Conservation (phyloP, 2,113 vertebrate species). For the Neodon shergylaensis region DNA sequence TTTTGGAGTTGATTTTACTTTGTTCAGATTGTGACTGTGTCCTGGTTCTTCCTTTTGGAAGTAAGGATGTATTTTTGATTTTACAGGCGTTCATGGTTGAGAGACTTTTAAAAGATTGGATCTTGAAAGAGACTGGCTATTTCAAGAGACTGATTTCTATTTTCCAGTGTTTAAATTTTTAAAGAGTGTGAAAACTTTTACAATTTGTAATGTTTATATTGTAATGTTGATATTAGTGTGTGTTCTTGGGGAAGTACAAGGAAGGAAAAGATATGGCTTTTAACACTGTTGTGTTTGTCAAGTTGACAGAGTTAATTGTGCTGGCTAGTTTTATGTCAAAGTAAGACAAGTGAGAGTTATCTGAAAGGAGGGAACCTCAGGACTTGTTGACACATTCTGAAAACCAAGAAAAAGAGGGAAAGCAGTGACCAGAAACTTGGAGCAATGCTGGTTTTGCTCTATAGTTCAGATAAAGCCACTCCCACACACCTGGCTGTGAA, state of each 20-base stretch:
- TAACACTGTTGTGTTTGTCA: neutral
- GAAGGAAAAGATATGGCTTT: neutral
- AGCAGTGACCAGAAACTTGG: accelerated
- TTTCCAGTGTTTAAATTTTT: neutral
- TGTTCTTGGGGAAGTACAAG: neutral
- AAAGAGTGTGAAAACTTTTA: neutral
- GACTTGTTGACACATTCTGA: neutral
- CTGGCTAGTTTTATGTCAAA: neutral
- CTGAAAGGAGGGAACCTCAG: neutral
- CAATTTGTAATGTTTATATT: neutral
- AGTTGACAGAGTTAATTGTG: neutral
- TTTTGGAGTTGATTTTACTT: neutral
- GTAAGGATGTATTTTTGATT: neutral
- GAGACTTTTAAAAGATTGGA: neutral
- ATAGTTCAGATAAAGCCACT: neutral
- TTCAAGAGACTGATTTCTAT: neutral
- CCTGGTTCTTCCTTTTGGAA: neutral
- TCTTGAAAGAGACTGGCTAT: neutral
- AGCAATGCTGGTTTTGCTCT: accelerated
- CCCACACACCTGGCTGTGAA: accelerated
- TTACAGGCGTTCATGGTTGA: neutral
- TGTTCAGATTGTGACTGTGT: neutral
- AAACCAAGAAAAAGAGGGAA: neutral
- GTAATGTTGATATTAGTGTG: neutral
- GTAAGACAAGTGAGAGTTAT: neutral